Evolutionary conservation across 2,888 invertebrate genomes (phyloP), one percentile per base, ranked within the genome.

Genomic region (Tenthredo amoena): DNA sequence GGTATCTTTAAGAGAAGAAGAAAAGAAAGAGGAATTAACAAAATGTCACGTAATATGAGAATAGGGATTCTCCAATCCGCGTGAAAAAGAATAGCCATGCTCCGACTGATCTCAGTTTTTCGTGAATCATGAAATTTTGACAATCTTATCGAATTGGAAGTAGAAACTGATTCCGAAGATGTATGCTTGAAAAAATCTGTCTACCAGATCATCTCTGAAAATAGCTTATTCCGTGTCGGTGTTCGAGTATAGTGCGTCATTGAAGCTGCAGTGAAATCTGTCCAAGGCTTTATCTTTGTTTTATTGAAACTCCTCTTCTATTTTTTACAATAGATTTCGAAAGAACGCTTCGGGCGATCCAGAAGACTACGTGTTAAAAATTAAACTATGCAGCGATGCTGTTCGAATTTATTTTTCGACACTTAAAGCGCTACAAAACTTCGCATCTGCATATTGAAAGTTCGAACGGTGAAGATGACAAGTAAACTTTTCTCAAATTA

Each of bases 171-270:
- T 34, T 15, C 18, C 26, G 26, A 37, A 37, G 10, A 15, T 65
- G 15, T 65, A n/a, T 34, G 43, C 43, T n/a, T 74, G 12, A 40
- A 9, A 18, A 18, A 37, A 34, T 31, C 10, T 72, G 18, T 43
- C 21, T 72, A 21, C 37, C 43, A 40, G 72, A 43, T 72, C 72
- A 72, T 72, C n/a, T 40, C 72, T 72, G 34, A 68, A 18, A 68
- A 68, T 68, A 34, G 26, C 31, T 15, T 21, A 26, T 72, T 40
- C 10, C 43, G 9, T 21, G n/a, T 43, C 12, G 1, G 71, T 71
- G 37, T 55, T n/a, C 55, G 6, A 7, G n/a, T 18, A 26, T 31
- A 72, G 10, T n/a, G n/a, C 43, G n/a, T 10, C 21, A 72, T 43
- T 72, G 9, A 43, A 72, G n/a, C 40, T 40, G n/a, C 43, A 37